Percentiles rank a stretch among this genome's conserved stretches.
phyloP scores from a whole-genome alignment of 2,797 vertebrate genomes.

The Saxicola maurus region DNA sequence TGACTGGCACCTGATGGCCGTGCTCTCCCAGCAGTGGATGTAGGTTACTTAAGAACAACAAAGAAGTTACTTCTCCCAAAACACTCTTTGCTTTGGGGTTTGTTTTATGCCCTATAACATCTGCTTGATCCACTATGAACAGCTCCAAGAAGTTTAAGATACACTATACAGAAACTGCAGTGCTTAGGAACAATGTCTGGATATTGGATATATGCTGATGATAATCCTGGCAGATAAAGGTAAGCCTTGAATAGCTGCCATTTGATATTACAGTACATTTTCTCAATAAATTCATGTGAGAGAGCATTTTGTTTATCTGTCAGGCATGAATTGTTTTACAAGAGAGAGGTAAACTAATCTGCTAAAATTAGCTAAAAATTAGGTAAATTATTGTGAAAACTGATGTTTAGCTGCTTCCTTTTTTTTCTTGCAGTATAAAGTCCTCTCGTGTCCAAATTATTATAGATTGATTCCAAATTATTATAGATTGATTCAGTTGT shows the following conservation, averaged over 20 bases:
- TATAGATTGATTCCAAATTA: not conserved
- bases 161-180: not conserved
- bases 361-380: not conserved
- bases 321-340: not conserved
- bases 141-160: not conserved
- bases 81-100: not conserved
- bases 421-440: not conserved
- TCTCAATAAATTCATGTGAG: not conserved
- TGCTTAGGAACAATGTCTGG: not conserved
- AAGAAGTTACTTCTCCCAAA: not conserved
- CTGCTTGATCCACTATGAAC: not conserved
- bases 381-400: not conserved
- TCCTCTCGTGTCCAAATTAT: not conserved
- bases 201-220: not conserved
- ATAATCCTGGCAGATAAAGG: not conserved
- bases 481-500: not conserved
- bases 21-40: not conserved
- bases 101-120: not conserved
- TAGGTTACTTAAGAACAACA: not conserved
- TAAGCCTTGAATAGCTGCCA: not conserved
- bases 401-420: not conserved
- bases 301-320: not conserved
- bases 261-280: not conserved
- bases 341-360: not conserved
- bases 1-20: not conserved